Evolutionary conservation across 2,113 vertebrate species (phyloP).

Genomic region (Phasianus colchicus): DNA sequence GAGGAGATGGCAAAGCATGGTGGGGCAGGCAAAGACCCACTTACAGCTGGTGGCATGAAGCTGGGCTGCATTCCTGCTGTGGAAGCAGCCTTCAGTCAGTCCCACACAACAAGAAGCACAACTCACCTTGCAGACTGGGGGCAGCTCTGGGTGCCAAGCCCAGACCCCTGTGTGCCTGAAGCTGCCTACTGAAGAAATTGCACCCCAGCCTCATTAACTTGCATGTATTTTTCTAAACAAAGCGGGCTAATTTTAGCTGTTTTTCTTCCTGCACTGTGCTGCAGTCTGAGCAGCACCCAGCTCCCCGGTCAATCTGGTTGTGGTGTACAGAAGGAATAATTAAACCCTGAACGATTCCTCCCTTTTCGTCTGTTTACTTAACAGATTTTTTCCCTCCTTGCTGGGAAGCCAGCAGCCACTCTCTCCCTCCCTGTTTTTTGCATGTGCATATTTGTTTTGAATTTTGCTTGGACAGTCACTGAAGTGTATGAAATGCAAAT

Average conservation of each 20-base stretch:
- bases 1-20: rapidly evolving
- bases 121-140: rapidly evolving
- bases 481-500: slow-evolving; percentile 76
- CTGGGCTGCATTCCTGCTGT: neutral
- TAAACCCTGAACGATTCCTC: slow-evolving; percentile 22
- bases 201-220: neutral
- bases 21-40: neutral
- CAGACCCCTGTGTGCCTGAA: neutral
- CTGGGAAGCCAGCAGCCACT: slow-evolving; percentile 25
- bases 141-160: neutral
- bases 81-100: neutral
- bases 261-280: neutral
- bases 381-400: slow-evolving; percentile 39
- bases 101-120: neutral
- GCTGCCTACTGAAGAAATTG: neutral
- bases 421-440: neutral
- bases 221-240: slow-evolving; percentile 8
- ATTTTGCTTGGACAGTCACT: slow-evolving; percentile 71
- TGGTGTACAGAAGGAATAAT: neutral
- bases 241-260: slow-evolving; percentile 1
- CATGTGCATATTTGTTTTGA: slow-evolving; percentile 69
- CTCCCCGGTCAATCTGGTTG: slow-evolving; percentile 4
- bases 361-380: slow-evolving; percentile 58
- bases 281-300: slow-evolving; percentile 25
- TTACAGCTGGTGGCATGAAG: neutral